Conservation (phyloP, 2,888 invertebrate species). For the Darwinula stevensoni region DNA sequence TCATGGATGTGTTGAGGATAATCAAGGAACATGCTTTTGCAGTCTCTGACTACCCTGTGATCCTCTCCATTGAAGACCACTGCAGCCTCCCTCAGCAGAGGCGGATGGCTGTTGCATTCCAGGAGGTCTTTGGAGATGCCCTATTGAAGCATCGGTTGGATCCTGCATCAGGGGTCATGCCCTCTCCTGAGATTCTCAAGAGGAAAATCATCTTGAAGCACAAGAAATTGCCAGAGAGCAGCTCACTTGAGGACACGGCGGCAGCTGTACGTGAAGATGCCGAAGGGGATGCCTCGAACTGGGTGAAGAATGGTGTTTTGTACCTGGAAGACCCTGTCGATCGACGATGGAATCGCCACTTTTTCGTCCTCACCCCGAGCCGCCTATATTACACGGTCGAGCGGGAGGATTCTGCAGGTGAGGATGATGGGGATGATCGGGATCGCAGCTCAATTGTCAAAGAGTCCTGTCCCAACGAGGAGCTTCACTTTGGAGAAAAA, state of each 20-base stretch:
- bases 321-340: slow-evolving; percentile 65
- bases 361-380: slow-evolving; percentile 61
- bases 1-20: too few species aligned
- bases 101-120: slow-evolving; percentile 54
- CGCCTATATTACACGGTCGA: slow-evolving; percentile 63
- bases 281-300: slow-evolving; percentile 15
- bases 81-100: slow-evolving; percentile 64
- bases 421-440: slow-evolving; percentile 6
- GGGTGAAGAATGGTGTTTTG: slow-evolving; percentile 59
- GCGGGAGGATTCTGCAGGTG: slow-evolving; percentile 16
- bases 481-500: slow-evolving; percentile 63
- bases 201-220: slow-evolving; percentile 50
- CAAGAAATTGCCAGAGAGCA: slow-evolving; percentile 71
- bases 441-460: slow-evolving; percentile 1
- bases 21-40: too few species aligned
- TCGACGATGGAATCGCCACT: slow-evolving; percentile 71
- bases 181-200: slow-evolving; percentile 50
- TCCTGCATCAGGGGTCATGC: slow-evolving; percentile 41
- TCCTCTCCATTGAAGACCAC: slow-evolving; percentile 72
- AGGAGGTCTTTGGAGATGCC: slow-evolving; percentile 57
- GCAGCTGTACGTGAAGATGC: slow-evolving; percentile 9
- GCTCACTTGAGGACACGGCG: neutral
- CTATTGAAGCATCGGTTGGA: slow-evolving; percentile 43
- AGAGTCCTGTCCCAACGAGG: too few species aligned
- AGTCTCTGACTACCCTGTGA: slow-evolving; percentile 70